Conservation (phyloP, 1,140 invertebrate species). For the Tetragonula clypearis region DNA sequence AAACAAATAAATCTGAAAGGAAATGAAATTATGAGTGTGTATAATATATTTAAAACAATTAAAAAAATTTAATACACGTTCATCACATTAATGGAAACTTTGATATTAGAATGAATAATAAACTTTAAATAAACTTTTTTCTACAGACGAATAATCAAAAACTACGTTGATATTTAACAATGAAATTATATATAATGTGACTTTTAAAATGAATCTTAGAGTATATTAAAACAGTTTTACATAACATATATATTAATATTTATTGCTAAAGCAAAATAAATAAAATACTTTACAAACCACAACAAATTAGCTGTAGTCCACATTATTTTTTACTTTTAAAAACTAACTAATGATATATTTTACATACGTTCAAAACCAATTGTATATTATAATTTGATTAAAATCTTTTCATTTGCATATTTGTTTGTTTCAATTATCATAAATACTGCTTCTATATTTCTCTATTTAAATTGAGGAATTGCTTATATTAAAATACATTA, state of each 20-base stretch:
- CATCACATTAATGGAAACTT: slow-evolving; percentile 27
- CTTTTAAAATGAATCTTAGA: slow-evolving; percentile 26
- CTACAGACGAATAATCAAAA: slow-evolving; percentile 8
- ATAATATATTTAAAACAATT: slow-evolving; percentile 21
- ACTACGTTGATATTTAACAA: slow-evolving; percentile 24
- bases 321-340: slow-evolving; percentile 30
- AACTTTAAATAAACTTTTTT: slow-evolving; percentile 20
- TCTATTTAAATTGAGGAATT: not conserved
- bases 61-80: slow-evolving; percentile 27
- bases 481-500: not conserved
- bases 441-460: slow-evolving; percentile 27
- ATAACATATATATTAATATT: slow-evolving; percentile 60
- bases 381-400: slow-evolving; percentile 7
- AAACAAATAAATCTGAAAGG: slow-evolving; percentile 16
- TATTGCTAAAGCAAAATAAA: slow-evolving; percentile 56
- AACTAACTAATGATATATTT: slow-evolving; percentile 48
- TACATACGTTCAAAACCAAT: slow-evolving; percentile 23
- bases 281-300: slow-evolving; percentile 57
- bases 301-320: slow-evolving; percentile 15
- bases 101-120: slow-evolving; percentile 14
- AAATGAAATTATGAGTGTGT: not conserved
- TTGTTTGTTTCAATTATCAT: not conserved
- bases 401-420: not conserved
- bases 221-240: slow-evolving; percentile 40
- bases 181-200: slow-evolving; percentile 42